phyloP scores from a whole-genome alignment of 2,888 invertebrate genomes.

The Caenorhabditis sinica region DNA sequence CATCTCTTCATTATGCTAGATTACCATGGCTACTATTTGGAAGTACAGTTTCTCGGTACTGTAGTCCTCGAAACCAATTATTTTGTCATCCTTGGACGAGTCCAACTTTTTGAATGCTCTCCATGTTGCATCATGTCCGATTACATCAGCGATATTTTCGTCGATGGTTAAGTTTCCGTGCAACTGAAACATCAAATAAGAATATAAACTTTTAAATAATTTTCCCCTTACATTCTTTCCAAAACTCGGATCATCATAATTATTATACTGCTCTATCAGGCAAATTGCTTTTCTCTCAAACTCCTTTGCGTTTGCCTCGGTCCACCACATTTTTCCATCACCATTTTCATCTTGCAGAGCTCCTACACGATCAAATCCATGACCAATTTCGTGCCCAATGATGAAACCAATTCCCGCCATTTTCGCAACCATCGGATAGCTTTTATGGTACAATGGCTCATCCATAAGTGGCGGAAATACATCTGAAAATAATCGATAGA shows the following conservation, averaged over 20 bases:
- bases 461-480: neutral
- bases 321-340: slow-evolving; percentile 97
- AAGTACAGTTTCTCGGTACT: slow-evolving; percentile 29
- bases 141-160: slow-evolving; percentile 83
- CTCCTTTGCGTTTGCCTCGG: slow-evolving; percentile 91
- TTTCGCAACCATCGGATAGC: slow-evolving; percentile 6
- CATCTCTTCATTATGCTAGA: neutral
- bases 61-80: slow-evolving; percentile 38
- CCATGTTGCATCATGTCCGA: slow-evolving; percentile 82
- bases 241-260: slow-evolving; percentile 86
- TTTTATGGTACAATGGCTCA: neutral
- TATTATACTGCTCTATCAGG: slow-evolving; percentile 91
- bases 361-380: slow-evolving; percentile 85
- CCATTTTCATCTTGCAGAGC: slow-evolving; percentile 92
- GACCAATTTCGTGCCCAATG: slow-evolving; percentile 20
- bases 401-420: neutral
- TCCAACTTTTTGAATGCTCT: slow-evolving; percentile 39
- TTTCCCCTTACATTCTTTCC: slow-evolving; percentile 71
- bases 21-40: slow-evolving; percentile 2
- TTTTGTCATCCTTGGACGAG: neutral
- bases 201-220: neutral
- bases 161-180: slow-evolving; percentile 73
- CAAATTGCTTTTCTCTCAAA: slow-evolving; percentile 94
- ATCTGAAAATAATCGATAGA: neutral
- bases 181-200: slow-evolving; percentile 62